These are phyloP conservation scores for Entomyzon cyanotis DNA, from an alignment of 2,113 vertebrate species.

Conservation along the genomic window DNA sequence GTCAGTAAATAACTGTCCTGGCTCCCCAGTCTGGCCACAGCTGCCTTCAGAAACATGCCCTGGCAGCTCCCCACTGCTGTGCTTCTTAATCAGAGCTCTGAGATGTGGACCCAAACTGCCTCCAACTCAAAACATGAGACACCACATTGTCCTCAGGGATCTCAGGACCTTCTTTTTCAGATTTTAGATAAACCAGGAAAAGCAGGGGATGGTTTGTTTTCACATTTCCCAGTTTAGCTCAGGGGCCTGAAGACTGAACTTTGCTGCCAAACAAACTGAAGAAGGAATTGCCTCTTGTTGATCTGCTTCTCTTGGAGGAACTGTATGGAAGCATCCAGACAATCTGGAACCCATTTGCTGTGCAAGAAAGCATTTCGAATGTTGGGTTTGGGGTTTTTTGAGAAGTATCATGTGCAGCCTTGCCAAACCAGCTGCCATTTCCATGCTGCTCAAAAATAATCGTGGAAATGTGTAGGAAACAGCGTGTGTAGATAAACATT, in stretches of 20 bases:
- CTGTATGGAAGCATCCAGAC: neutral
- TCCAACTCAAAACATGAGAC: neutral
- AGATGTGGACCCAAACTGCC: neutral
- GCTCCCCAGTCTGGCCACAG: neutral
- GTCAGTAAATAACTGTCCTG: neutral
- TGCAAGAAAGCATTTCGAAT: neutral
- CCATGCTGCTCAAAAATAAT: neutral
- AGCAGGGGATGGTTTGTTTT: neutral
- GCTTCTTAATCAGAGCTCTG: neutral
- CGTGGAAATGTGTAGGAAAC: neutral
- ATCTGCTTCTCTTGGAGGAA: neutral
- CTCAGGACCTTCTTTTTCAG: neutral
- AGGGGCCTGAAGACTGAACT: neutral
- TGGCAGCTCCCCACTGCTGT: neutral
- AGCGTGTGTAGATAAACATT: rapidly evolving
- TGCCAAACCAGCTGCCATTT: neutral
- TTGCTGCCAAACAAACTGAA: neutral
- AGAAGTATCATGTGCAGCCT: neutral
- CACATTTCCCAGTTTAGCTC: neutral
- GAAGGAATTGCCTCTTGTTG: neutral
- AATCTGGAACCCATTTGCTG: neutral
- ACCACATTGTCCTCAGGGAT: neutral
- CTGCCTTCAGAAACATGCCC: neutral
- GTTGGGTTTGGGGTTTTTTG: neutral
- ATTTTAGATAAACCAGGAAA: neutral